Evolutionary conservation across 2,888 invertebrate species (phyloP).

Genomic region (Polymixis lichenea): DNA sequence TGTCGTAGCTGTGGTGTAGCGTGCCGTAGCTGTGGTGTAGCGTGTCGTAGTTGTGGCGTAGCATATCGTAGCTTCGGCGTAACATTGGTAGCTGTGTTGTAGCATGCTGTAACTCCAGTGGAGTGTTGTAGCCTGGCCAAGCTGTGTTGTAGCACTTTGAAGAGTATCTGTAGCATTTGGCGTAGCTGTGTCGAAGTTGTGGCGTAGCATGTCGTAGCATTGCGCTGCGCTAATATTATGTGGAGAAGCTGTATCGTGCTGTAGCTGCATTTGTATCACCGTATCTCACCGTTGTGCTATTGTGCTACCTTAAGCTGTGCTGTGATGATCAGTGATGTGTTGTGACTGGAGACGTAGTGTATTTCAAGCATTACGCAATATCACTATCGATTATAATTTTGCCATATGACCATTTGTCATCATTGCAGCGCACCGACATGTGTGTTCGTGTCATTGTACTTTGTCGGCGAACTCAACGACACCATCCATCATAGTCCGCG

Average conservation of each 20-base stretch:
- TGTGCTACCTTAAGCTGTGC: background rate
- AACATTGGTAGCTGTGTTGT: background rate
- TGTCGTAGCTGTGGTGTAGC: background rate
- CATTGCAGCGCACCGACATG: constrained; percentile 6
- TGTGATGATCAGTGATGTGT: background rate
- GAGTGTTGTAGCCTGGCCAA: too few relatives aligned
- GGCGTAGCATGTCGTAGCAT: background rate
- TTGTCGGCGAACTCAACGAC: background rate
- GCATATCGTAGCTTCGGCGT: background rate
- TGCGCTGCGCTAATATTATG: background rate
- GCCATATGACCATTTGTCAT: constrained; percentile 13
- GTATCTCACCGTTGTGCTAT: background rate
- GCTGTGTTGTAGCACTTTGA: background rate
- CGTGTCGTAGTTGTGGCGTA: background rate
- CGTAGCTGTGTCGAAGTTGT: background rate
- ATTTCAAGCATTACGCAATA: background rate
- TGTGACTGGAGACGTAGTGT: background rate
- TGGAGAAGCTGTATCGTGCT: background rate
- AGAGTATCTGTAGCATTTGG: background rate
- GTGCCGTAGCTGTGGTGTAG: background rate
- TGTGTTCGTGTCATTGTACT: background rate
- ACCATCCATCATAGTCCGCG: constrained; percentile 32
- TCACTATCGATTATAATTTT: background rate
- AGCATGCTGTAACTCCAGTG: background rate
- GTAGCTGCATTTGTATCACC: background rate